Base-by-base conservation (phyloP, 2,113 vertebrate genomes). In the Dipodomys ordii region DNA sequence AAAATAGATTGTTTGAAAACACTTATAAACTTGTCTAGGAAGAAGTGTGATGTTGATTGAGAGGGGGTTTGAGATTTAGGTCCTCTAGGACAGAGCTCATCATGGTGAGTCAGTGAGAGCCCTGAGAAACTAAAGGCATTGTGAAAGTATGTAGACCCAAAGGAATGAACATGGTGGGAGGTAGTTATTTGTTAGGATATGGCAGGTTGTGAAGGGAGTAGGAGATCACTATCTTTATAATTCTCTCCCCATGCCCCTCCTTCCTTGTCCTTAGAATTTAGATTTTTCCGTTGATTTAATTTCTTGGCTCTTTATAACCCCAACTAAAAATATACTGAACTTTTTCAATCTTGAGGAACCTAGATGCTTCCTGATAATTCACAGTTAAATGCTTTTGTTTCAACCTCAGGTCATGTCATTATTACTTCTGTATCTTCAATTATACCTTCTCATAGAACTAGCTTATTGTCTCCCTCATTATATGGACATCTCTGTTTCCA, bases 381-480 rank as follows among this genome's bases (percentile, higher is more conserved):
- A 82, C 28, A 67, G 39, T 80, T 68, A 73, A 83, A 67, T 88
- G 25, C 13, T 35, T n/a, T 86, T 67, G 12, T 25, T 8, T 95
- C 90, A 80, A 80, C n/a, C 27, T 87, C 4, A 10, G 71, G 22
- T 91, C 86, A 7, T 84, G n/a, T 80, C 13, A 10, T 86, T 94
- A 85, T 92, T 92, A 65, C 25, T 86, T 86, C 44, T 46, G 23
- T 28, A 86, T 57, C 44, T 88, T 89, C 30, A 95, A 23, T 92
- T 93, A 62, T 0, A 83, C 12, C 11, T 83, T 27, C 71, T 83
- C 60, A 64, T 35, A 87, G n/a, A 11, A 39, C 67, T 78, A 46
- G 53, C 32, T 89, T 94, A 92, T 89, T 91, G n/a, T 88, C 85
- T 93, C 32, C 69, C 71, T 93, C 72, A 87, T 92, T 83, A 88